Evolutionary conservation across 2,888 invertebrate species (phyloP).

Genomic region (Lasiommata megera): DNA sequence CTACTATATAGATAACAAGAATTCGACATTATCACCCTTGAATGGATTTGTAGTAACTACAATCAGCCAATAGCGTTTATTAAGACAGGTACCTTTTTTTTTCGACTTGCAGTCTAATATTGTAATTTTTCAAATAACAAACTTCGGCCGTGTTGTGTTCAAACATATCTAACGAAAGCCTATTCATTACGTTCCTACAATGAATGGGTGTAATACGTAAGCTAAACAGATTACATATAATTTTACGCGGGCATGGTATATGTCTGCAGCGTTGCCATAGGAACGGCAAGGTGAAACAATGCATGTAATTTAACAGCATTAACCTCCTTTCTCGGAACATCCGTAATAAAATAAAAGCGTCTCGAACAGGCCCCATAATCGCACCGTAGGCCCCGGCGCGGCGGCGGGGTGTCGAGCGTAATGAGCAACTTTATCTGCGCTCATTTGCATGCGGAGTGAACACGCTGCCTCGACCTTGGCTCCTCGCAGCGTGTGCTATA

Average conservation of each 20-base stretch:
- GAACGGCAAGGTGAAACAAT: slow-evolving; percentile 68
- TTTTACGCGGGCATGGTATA: slow-evolving; percentile 8
- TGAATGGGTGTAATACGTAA: slow-evolving; percentile 4
- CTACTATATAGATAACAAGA: too few relatives aligned
- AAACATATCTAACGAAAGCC: slow-evolving; percentile 4
- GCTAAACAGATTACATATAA: slow-evolving; percentile 17
- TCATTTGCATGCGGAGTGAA: slow-evolving; percentile 74
- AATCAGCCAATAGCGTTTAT: too few relatives aligned
- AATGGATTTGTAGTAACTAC: too few relatives aligned
- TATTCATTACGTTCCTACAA: neutral
- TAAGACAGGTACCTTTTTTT: too few relatives aligned
- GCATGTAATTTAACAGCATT: slow-evolving; percentile 69
- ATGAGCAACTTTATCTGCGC: slow-evolving; percentile 74
- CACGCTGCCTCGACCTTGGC: slow-evolving; percentile 75
- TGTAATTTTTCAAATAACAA: neutral
- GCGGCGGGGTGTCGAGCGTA: slow-evolving; percentile 61
- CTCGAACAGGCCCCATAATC: slow-evolving; percentile 62
- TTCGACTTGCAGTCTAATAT: too few relatives aligned
- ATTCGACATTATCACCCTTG: too few relatives aligned
- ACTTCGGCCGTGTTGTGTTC: neutral
- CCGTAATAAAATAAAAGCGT: slow-evolving; percentile 70
- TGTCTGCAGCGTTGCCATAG: slow-evolving; percentile 45
- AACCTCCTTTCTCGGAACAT: slow-evolving; percentile 72
- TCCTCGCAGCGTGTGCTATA: slow-evolving; percentile 58
- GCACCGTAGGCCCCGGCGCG: slow-evolving; percentile 54